Conservation (phyloP, 2,888 invertebrate species). For the Atethmia centrago region DNA sequence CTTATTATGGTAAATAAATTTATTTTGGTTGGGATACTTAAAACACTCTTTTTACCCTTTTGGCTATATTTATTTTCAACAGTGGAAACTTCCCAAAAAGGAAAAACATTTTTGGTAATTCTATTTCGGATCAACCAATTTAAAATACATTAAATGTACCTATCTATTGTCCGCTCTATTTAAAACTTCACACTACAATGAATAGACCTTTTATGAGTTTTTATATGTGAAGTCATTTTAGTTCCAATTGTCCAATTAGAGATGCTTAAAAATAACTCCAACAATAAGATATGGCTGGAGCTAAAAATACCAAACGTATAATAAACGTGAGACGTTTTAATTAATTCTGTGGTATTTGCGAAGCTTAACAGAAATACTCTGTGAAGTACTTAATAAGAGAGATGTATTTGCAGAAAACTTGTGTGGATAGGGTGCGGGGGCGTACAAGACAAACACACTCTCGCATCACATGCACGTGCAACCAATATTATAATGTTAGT, state of each 20-base stretch:
- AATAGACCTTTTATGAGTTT: slow-evolving; percentile 30
- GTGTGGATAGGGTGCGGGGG: slow-evolving; percentile 13
- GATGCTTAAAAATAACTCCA: slow-evolving; percentile 53
- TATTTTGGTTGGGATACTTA: slow-evolving; percentile 12
- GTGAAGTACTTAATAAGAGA: slow-evolving; percentile 29
- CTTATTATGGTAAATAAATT: not conserved
- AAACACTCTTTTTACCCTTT: slow-evolving; percentile 13
- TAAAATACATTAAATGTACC: not conserved
- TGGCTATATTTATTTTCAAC: not conserved
- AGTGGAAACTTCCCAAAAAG: not conserved
- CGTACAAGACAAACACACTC: slow-evolving; percentile 6
- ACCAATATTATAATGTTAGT: slow-evolving; percentile 11
- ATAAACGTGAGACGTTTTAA: slow-evolving; percentile 37
- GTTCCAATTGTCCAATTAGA: slow-evolving; percentile 50
- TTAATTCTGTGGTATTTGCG: slow-evolving; percentile 39
- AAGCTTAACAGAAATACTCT: slow-evolving; percentile 33
- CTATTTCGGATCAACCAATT: slow-evolving; percentile 13
- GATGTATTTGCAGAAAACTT: slow-evolving; percentile 16
- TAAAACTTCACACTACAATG: slow-evolving; percentile 14
- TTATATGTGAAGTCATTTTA: slow-evolving; percentile 41
- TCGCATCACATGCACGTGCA: slow-evolving; percentile 13
- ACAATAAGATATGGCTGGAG: slow-evolving; percentile 25
- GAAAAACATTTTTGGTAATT: slow-evolving; percentile 14
- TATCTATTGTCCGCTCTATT: slow-evolving; percentile 21
- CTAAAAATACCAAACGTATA: slow-evolving; percentile 48